These are phyloP conservation scores for Caenorhabditis sulstoni DNA, from an alignment of 2,888 invertebrate genomes.

Conservation along the genomic window DNA sequence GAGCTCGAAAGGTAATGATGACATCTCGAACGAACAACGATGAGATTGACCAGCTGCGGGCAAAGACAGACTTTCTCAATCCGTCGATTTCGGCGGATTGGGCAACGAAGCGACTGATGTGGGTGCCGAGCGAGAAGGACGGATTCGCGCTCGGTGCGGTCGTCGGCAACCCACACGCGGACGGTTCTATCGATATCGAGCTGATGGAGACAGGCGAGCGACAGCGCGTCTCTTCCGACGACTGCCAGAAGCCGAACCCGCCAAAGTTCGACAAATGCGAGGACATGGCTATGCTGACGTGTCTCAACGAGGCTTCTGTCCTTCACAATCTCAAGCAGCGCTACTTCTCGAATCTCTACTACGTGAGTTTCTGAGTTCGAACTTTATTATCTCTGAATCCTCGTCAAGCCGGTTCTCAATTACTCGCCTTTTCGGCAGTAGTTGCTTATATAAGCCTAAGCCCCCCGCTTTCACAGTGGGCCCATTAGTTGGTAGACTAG, in stretches of 20 bases:
- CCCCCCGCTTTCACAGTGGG: background rate
- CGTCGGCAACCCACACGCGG: conserved; percentile 92
- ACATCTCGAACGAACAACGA: conserved; percentile 54
- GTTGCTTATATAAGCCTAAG: conserved; percentile 42
- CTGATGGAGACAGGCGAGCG: conserved; percentile 90
- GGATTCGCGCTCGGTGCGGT: conserved; percentile 94
- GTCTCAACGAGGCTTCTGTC: conserved; percentile 98
- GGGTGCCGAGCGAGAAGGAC: conserved; percentile 94
- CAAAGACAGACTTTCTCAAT: conserved; percentile 54
- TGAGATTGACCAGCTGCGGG: conserved; percentile 55
- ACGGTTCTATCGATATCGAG: conserved; percentile 89
- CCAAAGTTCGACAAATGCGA: conserved; percentile 99
- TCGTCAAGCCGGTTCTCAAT: conserved; percentile 27
- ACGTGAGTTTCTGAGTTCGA: conserved; percentile 88
- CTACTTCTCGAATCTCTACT: conserved; percentile 98
- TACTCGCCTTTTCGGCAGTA: conserved; percentile 2
- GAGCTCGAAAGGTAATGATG: conserved; percentile 57
- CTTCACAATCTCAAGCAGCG: conserved; percentile 99
- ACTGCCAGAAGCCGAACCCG: conserved; percentile 89
- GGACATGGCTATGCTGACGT: conserved; percentile 99
- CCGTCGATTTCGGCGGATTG: conserved; percentile 88
- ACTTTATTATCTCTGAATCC: background rate
- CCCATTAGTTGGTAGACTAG: conserved; percentile 8
- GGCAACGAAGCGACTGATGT: conserved; percentile 97
- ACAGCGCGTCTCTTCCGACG: conserved; percentile 85